Evolutionary conservation across 2,888 invertebrate genomes (phyloP), one percentile per base, ranked within the genome.

Genomic region (Eilema caniola): DNA sequence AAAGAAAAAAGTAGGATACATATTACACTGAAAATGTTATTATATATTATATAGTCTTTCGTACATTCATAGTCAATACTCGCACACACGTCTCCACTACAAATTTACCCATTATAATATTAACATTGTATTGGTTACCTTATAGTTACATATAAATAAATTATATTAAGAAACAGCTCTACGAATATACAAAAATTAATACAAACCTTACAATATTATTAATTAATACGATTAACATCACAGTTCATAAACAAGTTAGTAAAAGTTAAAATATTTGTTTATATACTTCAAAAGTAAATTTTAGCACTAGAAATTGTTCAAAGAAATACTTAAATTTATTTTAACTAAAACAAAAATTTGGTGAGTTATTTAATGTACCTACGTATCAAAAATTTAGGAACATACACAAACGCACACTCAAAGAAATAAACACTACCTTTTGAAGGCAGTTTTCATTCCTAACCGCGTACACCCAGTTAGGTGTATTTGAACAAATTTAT

Each of bases 151-250:
- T 91, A 90, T 93, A 94, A 95, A 95, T 95, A 93, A 95, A 93
- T 93, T 93, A 94, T 92, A 93, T 93, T 93, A 93, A 88, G 90
- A 93, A 92, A 93, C 92, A 88, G 88, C 88, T 93, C 93, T 93
- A 94, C 92, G 91, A 94, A 95, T 95, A 94, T 95, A 95, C 95
- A 95, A 95, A 82, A 95, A 94, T 93, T 91, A 95, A 93, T 94
- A 94, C 90, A 94, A 92, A 88, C 78, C 93, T 94, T 95, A 94
- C 85, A 82, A 75, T 80, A 77, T 86, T 93, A 93, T 93, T 94
- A 95, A 94, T 95, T 95, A 95, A 95, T 95, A 95, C 94, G 88
- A 95, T 94, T 94, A 93, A 95, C 95, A 95, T 95, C 95, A 95
- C 95, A 95, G 95, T 95, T 95, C 93, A 95, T 95, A 95, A 95